Conservation (phyloP, 2,888 invertebrate species). For the Callosobruchus maculatus region DNA sequence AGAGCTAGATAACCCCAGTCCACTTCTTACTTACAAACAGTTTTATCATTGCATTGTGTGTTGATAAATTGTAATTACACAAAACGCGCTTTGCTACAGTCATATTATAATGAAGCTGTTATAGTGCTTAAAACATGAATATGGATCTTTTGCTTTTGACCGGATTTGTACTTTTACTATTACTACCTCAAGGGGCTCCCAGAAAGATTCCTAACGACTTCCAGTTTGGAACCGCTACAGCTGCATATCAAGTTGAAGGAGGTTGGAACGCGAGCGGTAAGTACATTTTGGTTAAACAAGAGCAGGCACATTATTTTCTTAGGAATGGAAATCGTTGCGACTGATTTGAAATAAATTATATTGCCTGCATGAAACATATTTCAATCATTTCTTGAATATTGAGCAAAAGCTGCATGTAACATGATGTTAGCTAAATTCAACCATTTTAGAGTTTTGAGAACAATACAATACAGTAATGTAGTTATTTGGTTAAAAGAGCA, state of each 20-base stretch:
- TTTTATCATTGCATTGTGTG: neutral
- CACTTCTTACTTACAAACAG: neutral
- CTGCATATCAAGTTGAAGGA: constrained; percentile 54
- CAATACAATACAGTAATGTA: too few species aligned
- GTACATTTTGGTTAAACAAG: constrained; percentile 7
- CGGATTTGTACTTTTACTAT: neutral
- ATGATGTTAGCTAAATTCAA: too few species aligned
- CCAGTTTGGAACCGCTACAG: constrained; percentile 44
- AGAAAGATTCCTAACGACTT: constrained; percentile 33
- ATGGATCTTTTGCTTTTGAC: neutral
- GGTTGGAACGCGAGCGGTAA: constrained; percentile 53
- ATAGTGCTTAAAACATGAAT: neutral
- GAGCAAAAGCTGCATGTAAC: too few species aligned
- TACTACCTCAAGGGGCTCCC: neutral
- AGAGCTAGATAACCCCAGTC: neutral
- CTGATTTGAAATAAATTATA: too few species aligned
- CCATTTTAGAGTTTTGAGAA: too few species aligned
- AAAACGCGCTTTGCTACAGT: neutral
- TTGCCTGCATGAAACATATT: too few species aligned
- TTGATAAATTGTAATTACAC: neutral
- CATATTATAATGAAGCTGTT: neutral
- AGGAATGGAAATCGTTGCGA: too few species aligned
- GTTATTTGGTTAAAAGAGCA: too few species aligned
- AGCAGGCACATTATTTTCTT: too few species aligned
- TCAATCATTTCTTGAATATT: too few species aligned